A percentile compares a stretch with the other conserved stretches of the same genome.
Conservation (phyloP, 2,888 invertebrate genomes). For the Timema cristinae region DNA sequence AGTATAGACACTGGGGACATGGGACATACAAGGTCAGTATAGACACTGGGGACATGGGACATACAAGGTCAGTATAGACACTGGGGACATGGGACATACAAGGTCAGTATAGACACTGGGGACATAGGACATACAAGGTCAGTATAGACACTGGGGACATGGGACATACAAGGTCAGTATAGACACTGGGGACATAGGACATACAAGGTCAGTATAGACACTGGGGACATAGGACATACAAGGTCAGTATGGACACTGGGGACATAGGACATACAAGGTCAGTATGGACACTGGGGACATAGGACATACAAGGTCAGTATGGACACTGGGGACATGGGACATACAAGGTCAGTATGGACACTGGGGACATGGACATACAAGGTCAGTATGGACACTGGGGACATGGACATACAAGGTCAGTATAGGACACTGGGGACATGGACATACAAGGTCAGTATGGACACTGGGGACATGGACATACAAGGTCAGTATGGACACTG, state of each 20-base stretch:
- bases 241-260: conserved; percentile 58
- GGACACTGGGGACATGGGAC: conserved; percentile 43
- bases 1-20: no score
- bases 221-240: no score
- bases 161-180: conserved; percentile 48
- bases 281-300: no score
- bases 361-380: no score
- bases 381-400: conserved; percentile 56
- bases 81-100: no score
- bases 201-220: no score
- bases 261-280: conserved; percentile 3
- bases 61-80: no score
- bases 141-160: no score
- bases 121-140: conserved; percentile 3
- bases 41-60: conserved; percentile 43
- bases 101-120: conserved; percentile 58
- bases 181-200: conserved; percentile 43
- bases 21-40: conserved; percentile 48
- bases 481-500: no score
- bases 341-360: no score
- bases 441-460: conserved; percentile 54
- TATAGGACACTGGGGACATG: no score
- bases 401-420: not conserved
- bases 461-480: conserved; percentile 38
- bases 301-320: conserved; percentile 48